A percentile compares a stretch with the other conserved stretches of the same genome.
phyloP scores from a whole-genome alignment of 92 coral and sea anemone genomes.

The Porites evermanni region DNA sequence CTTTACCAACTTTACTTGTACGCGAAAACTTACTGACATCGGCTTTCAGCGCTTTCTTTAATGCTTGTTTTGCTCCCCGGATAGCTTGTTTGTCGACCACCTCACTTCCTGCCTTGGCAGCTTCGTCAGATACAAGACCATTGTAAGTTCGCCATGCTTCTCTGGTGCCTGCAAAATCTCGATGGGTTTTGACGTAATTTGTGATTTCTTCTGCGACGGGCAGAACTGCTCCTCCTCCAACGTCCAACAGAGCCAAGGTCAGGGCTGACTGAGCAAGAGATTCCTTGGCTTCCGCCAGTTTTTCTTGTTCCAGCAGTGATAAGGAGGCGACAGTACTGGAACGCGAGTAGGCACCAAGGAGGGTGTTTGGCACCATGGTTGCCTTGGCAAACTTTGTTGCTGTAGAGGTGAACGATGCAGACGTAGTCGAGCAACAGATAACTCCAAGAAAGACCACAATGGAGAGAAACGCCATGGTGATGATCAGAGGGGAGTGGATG shows the following conservation, averaged over 20 bases:
- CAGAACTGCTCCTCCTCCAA: slow-evolving; percentile 13
- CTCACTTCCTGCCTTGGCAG: background rate
- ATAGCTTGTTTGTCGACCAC: slow-evolving; percentile 5
- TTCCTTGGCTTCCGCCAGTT: slow-evolving; percentile 21
- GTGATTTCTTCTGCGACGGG: slow-evolving; percentile 12
- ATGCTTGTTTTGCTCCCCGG: background rate
- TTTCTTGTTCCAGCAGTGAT: slow-evolving; percentile 16
- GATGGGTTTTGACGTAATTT: background rate
- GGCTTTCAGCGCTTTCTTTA: background rate
- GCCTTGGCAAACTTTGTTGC: background rate
- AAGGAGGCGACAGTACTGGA: slow-evolving; percentile 16
- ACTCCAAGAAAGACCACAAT: background rate
- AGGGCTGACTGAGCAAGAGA: slow-evolving; percentile 27
- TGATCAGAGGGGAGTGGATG: too few species aligned
- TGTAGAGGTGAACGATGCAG: background rate
- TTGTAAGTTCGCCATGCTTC: background rate
- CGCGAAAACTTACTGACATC: background rate
- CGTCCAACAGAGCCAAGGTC: background rate
- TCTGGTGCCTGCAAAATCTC: background rate
- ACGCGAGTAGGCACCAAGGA: slow-evolving; percentile 2
- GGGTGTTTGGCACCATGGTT: background rate
- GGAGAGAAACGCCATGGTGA: background rate
- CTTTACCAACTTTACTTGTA: slow-evolving; percentile 9
- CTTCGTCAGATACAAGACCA: background rate
- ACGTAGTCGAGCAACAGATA: background rate